Base-by-base conservation (phyloP, 2,888 invertebrate genomes). In the Lypha dubia region DNA sequence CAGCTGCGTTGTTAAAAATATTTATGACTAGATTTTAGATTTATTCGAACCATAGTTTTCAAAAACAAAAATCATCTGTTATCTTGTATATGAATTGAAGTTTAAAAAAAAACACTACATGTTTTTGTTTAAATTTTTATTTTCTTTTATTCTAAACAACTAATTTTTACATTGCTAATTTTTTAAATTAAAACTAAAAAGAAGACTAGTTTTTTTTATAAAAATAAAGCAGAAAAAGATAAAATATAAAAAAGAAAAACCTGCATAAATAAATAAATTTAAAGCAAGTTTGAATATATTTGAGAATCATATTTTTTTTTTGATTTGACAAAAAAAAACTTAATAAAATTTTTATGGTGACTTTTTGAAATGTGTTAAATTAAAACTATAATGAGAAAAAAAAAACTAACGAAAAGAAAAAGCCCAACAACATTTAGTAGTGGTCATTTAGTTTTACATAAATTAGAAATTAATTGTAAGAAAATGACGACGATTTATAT, bases 231-330 rank as follows among this genome's bases (percentile, higher is more conserved):
- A 73, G 35, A 89, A 88, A 89, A 88, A 15, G 41, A 71, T 38
- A 87, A 87, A 88, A 87, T 35, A 87, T 84, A 88, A 85, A 86
- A 35, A 24, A 9, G 84, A 87, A 35, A 17, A 13, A 51, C 7
- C 44, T 63, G 63, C 63, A 44, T 46, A 28, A 22, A 63, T n/a
- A n/a, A n/a, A n/a, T 41, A 44, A 41, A 63, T 44, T 44, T 24
- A 28, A 41, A 28, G 44, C 44, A 15, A 41, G 24, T 11, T 44
- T 46, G 84, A 83, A 85, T 53, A 32, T 44, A 74, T 53, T 63
- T 63, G 22, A 53, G 15, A 88, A 89, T 87, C 87, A 28, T 87
- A 87, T 87, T 88, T 82, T 71, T n/a, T 77, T 79, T 83, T 84
- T 65, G 11, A 65, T 38, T 65, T 49, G 41, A 56, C 44, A 68